Base-by-base conservation (phyloP, 2,888 invertebrate genomes). In the Anarsia innoxiella region DNA sequence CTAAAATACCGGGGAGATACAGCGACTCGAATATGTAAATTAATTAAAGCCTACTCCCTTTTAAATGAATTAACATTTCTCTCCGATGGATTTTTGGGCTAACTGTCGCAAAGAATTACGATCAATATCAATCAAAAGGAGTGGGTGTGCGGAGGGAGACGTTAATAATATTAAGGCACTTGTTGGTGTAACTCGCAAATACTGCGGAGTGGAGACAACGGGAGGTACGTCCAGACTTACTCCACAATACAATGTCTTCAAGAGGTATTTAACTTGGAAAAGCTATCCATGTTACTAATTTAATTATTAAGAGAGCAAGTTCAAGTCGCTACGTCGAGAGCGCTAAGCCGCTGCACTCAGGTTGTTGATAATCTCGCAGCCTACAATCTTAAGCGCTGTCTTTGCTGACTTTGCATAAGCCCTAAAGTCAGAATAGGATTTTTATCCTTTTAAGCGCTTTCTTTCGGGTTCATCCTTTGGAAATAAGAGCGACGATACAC, bases 201-300 rank as follows among this genome's bases (percentile, higher is more conserved):
- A 25, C 25, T n/a, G n/a, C n/a, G n/a, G n/a, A n/a, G 19, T 6
- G 19, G 19, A 23, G 19, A 25, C 51, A 14, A 23, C 9, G 23
- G 15, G 32, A 13, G 23, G 14, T 23, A 32, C 32, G 32, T 23
- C 23, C 32, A 9, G 23, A 45, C 49, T 57, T 54, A 58, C 61
- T 57, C 64, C 56, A 51, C 49, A 60, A 60, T 55, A 70, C 65
- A 69, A 59, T 68, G 66, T 68, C 56, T 59, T 47, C 41, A 43
- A 46, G 44, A 62, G 53, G 64, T 59, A 62, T 68, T 69, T 65
- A 62, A 66, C 59, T 66, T 51, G 50, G 61, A 59, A 68, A 73
- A 67, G 70, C 70, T 69, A 69, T 78, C 71, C 66, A 61, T 58
- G 62, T 66, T 66, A 71, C 68, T 69, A 68, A 73, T 74, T 73